Base-by-base conservation (phyloP, 2,113 vertebrate genomes). In the Microtus oregoni region DNA sequence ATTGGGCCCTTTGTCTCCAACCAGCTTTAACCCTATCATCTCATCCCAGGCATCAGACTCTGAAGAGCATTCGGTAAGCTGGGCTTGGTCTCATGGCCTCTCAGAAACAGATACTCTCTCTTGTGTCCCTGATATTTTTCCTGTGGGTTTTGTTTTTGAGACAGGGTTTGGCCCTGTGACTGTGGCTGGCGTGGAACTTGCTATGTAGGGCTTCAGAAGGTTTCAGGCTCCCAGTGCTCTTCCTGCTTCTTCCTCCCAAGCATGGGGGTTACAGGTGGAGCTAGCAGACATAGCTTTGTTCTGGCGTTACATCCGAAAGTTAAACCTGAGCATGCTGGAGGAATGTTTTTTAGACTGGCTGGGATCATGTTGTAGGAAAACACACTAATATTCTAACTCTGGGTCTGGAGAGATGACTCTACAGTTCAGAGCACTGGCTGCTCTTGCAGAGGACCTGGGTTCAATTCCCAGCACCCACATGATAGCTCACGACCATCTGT, bases 31-130 rank as follows among this genome's bases (percentile, higher is more conserved):
- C 98, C 99, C 99, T 70, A 99, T 99, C 98, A 99, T 99, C 50
- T 99, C 99, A 2, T 99, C 99, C 0, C 99, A 99, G 98, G 99
- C 99, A 0, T 99, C 99, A 0, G 99, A 99, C 98, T 99, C 99
- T 0, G 99, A 99, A 96, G 99, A 99, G 86, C 99, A 99, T 94
- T 99, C 99, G 92, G 99, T 99, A 97, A 98, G 99, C 97, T 89
- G 75, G 76, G 28, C 65, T 68, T 28, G 1, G 20, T 8, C 28
- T 15, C 50, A 17, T 2, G 15, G 8, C 44, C 52, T 3, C 41
- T 24, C 2, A 3, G 24, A 35, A 30, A n/a, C 61, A 44, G 17
- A 32, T 35, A 10, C 32, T 11, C 32, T 7, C 20, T 35, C 24
- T 61, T 32, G 38, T 10, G 20, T 65, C 72, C 55, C 88, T 86